Percentiles rank a stretch among this genome's conserved stretches.
Conservation (phyloP, 2,888 invertebrate species). For the Chloromyia formosa region DNA sequence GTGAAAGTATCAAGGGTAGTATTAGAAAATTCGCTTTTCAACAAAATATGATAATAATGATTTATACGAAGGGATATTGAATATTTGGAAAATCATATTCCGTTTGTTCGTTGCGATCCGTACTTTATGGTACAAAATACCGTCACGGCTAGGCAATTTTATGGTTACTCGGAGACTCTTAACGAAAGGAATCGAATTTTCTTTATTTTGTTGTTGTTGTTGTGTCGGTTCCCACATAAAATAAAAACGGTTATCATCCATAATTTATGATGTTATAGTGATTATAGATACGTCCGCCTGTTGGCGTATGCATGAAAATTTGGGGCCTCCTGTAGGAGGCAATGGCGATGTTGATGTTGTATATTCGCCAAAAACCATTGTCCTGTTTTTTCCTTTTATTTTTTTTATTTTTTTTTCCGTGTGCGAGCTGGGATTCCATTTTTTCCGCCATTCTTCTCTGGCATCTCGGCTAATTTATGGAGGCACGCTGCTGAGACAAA, state of each 20-base stretch:
- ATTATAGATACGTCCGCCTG: conserved; percentile 21
- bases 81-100: conserved; percentile 44
- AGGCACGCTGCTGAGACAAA: conserved; percentile 13
- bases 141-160: conserved; percentile 17
- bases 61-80: conserved; percentile 48
- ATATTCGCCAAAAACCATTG: conserved; percentile 17
- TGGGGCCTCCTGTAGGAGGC: background rate
- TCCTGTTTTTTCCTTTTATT: background rate
- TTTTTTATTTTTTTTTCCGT: no score
- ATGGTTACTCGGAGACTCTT: conserved; percentile 35
- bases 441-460: no score
- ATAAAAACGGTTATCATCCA: conserved; percentile 48
- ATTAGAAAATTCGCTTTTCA: conserved; percentile 44
- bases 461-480: no score
- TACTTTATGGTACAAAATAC: conserved; percentile 23
- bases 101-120: background rate
- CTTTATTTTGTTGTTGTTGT: no score
- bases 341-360: conserved; percentile 16
- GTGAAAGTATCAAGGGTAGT: background rate
- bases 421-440: no score
- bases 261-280: conserved; percentile 49
- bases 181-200: conserved; percentile 24
- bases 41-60: conserved; percentile 50
- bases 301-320: background rate
- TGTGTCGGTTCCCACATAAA: conserved; percentile 36